Base-by-base conservation (phyloP, 2,888 invertebrate genomes). In the Platycheirus rosarum region DNA sequence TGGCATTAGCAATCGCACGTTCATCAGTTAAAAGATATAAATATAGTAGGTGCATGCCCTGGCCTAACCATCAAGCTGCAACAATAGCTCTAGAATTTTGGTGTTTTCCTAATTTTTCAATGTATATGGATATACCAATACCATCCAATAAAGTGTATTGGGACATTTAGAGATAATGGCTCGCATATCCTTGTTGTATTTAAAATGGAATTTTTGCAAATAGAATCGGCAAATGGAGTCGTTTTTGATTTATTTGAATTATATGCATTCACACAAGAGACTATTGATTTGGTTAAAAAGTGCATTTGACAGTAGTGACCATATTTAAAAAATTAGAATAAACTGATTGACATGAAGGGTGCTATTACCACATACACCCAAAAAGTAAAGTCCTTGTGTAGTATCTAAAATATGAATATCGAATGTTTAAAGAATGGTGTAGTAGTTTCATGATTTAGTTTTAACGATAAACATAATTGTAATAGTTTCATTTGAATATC, bases 291-390 rank as follows among this genome's bases (percentile, higher is more conserved):
- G 55, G 55, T 57, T 70, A 68, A 57, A 76, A 76, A 42, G n/a
- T 76, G 76, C 65, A 71, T 71, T 71, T 71, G 77, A 71, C 71
- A 77, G 77, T 48, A 32, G 32, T 63, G 77, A 65, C 70, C 77
- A 77, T 63, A 77, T 77, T 71, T 26, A 35, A 46, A 68, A 13
- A 75, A 62, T 75, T 63, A 70, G 29, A 77, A 71, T 66, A 18
- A 60, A 57, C 3, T 77, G 71, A 77, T 71, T 65, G 66, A 66
- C 71, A 42, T 71, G 49, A 14, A 68, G 60, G 8, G 65, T 32
- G n/a, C n/a, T n/a, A n/a, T n/a, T n/a, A n/a, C n/a, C n/a, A n/a
- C n/a, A n/a, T n/a, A n/a, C n/a, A n/a, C n/a, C n/a, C n/a, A n/a
- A n/a, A n/a, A n/a, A n/a, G n/a, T n/a, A n/a, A n/a, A n/a, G n/a